These are phyloP conservation scores for Ypsolopha scabrella DNA, from an alignment of 2,888 invertebrate species.

Conservation along the genomic window DNA sequence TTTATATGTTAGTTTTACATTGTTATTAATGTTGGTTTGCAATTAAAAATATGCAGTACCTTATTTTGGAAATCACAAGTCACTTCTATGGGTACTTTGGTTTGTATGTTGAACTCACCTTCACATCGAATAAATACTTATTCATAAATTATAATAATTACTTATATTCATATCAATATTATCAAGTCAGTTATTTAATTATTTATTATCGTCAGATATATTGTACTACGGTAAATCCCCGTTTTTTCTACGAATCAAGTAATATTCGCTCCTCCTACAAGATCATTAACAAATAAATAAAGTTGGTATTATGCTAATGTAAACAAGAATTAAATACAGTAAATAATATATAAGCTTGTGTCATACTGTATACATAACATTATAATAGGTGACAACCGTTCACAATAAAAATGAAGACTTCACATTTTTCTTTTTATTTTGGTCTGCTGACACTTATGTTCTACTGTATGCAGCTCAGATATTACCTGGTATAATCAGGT, in stretches of 20 bases:
- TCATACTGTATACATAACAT: conserved; percentile 40
- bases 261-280: conserved; percentile 22
- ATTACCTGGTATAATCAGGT: too few relatives aligned
- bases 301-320: conserved; percentile 27
- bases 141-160: not conserved
- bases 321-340: conserved; percentile 44
- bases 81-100: too few relatives aligned
- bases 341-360: conserved; percentile 58
- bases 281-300: conserved; percentile 14
- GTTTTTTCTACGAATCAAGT: conserved; percentile 24
- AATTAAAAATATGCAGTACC: not conserved
- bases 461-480: too few relatives aligned
- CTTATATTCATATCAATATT: not conserved
- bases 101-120: not conserved
- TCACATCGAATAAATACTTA: not conserved
- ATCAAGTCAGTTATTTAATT: not conserved
- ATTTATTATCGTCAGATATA: not conserved
- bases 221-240: conserved; percentile 16
- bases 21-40: too few relatives aligned
- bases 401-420: conserved; percentile 58
- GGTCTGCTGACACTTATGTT: too few relatives aligned
- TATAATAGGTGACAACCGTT: conserved; percentile 59
- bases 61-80: not conserved
- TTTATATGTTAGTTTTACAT: too few relatives aligned
- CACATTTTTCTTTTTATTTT: conserved; percentile 5